Base-by-base conservation (phyloP, 2,888 invertebrate species). In the Xanthorhoe spadicearia region DNA sequence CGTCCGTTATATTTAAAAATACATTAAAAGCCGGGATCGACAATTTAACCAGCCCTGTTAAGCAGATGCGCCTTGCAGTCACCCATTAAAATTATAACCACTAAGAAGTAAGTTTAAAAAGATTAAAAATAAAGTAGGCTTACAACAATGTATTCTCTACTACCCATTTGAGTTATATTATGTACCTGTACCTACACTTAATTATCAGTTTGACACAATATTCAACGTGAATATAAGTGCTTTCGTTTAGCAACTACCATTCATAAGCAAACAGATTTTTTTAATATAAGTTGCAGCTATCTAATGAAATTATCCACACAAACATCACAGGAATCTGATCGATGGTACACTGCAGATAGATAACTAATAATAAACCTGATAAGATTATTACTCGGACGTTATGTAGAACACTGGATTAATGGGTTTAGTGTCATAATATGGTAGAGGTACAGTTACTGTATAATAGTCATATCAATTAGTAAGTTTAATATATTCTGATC, bases 281-380 rank as follows among this genome's bases (percentile, higher is more conserved):
- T 23, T 23, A 23, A 23, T 23, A 23, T 3, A 17, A 48, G 15
- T 43, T 10, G 43, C 48, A 7, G 0, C 0, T 6, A 48, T 48
- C 0, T 48, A 7, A 61, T 61, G 61, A 61, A 61, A 54, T 49
- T 54, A 15, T 50, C 35, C 57, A 48, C 18, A 57, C 15, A 43
- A 48, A 58, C 35, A 58, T 64, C 23, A 57, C 35, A 15, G 57
- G 6, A 50, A 55, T 61, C 56, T 60, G 63, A 67, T 67, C 67
- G 63, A 67, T 61, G 23, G 60, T 55, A 57, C 53, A 28, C 32
- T 19, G 46, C n/a, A 52, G 60, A 67, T 56, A 52, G 60, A 67
- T 56, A 60, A 64, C 55, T 63, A 63, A 19, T 52, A 67, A 62
- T 67, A 67, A 60, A 32, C 9, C 46, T 35, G 66, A 67, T 67